Conservation (phyloP, 1,140 invertebrate genomes). For the Homalodisca vitripennis region DNA sequence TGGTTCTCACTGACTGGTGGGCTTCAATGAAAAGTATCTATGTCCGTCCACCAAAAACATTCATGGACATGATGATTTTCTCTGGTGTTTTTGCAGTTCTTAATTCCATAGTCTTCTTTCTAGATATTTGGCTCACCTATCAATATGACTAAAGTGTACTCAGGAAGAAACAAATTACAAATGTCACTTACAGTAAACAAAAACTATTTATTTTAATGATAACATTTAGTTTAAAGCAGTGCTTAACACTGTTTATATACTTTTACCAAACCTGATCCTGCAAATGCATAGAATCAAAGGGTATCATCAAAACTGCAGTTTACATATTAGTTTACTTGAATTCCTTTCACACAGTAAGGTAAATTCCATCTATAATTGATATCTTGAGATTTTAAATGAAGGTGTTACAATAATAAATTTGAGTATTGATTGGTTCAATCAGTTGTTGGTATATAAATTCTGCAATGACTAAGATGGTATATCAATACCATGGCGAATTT, state of each 20-base stretch:
- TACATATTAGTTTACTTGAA: no score
- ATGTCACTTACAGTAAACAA: background rate
- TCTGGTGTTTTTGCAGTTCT: constrained; percentile 56
- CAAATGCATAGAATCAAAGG: no score
- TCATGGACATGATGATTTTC: constrained; percentile 59
- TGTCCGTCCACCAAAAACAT: constrained; percentile 55
- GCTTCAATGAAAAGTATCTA: constrained; percentile 52
- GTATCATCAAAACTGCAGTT: no score
- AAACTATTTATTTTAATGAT: background rate
- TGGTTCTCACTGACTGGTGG: constrained; percentile 61
- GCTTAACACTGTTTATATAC: background rate
- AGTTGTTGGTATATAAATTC: no score
- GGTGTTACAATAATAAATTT: no score
- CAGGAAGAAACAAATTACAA: background rate
- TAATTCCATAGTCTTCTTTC: constrained; percentile 52
- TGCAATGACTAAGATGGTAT: no score
- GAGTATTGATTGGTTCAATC: no score
- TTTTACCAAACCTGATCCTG: background rate
- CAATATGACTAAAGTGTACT: constrained; percentile 42
- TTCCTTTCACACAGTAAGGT: no score
- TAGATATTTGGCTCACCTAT: constrained; percentile 55
- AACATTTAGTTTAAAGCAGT: background rate
- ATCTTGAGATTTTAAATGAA: no score
- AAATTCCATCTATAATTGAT: no score
- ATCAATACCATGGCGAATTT: no score